These are phyloP conservation scores for Cetonia aurata DNA, from an alignment of 2,888 invertebrate species.

Conservation along the genomic window DNA sequence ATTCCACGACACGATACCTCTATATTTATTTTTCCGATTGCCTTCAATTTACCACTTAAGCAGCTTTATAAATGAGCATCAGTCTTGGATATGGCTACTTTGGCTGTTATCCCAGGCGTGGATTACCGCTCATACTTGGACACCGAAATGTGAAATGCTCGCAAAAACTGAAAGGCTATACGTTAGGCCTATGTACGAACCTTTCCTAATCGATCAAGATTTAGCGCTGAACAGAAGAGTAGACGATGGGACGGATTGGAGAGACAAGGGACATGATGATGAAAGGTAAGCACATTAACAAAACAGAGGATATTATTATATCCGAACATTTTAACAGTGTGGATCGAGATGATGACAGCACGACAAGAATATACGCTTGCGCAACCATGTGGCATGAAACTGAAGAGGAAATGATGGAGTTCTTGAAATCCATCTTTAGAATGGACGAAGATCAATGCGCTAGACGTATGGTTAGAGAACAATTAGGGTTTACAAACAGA, in stretches of 20 bases:
- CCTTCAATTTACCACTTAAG: conserved; percentile 68
- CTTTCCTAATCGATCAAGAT: conserved; percentile 86
- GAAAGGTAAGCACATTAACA: conserved; percentile 16
- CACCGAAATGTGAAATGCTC: conserved; percentile 83
- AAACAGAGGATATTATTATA: conserved; percentile 1
- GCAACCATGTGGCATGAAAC: conserved; percentile 98
- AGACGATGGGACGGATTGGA: conserved; percentile 68
- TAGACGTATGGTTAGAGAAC: conserved; percentile 83
- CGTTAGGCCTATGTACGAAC: conserved; percentile 85
- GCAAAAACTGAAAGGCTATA: conserved; percentile 89
- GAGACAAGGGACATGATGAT: conserved; percentile 21
- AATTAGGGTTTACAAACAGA: conserved; percentile 75
- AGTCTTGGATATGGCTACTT: conserved; percentile 83
- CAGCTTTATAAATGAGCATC: conserved; percentile 72
- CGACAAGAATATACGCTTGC: conserved; percentile 79
- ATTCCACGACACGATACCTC: conserved; percentile 83
- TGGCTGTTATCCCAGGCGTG: conserved; percentile 89
- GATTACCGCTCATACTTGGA: conserved; percentile 90
- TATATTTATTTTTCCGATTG: conserved; percentile 89
- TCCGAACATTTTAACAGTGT: too few relatives aligned
- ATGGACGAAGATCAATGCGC: conserved; percentile 94
- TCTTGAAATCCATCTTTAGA: conserved; percentile 89
- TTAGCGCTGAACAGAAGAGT: conserved; percentile 84
- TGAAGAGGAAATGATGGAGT: conserved; percentile 90
- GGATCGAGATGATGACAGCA: conserved; percentile 55